phyloP scores from a whole-genome alignment of 2,113 vertebrate genomes.

The Cebidichthys violaceus region DNA sequence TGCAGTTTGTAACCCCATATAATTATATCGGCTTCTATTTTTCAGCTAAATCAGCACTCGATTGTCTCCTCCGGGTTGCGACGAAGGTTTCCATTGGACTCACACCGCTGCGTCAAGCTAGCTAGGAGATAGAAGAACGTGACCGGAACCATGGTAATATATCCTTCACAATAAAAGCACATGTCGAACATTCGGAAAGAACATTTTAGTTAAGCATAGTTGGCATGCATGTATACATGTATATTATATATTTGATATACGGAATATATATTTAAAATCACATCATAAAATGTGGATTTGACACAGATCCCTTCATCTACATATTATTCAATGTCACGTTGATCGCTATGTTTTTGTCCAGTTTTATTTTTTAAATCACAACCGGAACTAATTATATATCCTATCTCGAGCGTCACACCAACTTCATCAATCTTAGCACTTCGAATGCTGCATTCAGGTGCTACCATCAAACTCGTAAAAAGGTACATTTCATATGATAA shows the following conservation, averaged over 20 bases:
- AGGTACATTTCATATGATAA: fast-evolving
- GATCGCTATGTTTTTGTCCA: fast-evolving
- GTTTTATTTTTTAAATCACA: not conserved
- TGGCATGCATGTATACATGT: fast-evolving
- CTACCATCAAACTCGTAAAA: constrained; percentile 28
- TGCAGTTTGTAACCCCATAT: not conserved
- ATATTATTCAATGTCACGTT: fast-evolving
- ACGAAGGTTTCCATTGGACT: constrained; percentile 83
- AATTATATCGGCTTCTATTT: constrained; percentile 19
- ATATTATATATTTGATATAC: not conserved
- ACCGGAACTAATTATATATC: not conserved
- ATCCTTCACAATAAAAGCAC: constrained; percentile 43
- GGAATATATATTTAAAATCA: no score
- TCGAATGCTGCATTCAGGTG: constrained; percentile 47
- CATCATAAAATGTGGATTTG: not conserved
- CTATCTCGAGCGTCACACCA: not conserved
- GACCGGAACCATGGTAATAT: fast-evolving
- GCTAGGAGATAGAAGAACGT: not conserved
- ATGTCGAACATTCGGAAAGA: fast-evolving
- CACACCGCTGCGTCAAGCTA: constrained; percentile 60
- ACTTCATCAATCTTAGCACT: constrained; percentile 19
- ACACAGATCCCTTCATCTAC: fast-evolving
- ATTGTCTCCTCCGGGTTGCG: constrained; percentile 79
- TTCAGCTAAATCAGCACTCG: constrained; percentile 61
- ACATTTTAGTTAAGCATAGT: fast-evolving